Conservation (phyloP, 1,140 invertebrate genomes). For the Anoplolepis gracilipes region DNA sequence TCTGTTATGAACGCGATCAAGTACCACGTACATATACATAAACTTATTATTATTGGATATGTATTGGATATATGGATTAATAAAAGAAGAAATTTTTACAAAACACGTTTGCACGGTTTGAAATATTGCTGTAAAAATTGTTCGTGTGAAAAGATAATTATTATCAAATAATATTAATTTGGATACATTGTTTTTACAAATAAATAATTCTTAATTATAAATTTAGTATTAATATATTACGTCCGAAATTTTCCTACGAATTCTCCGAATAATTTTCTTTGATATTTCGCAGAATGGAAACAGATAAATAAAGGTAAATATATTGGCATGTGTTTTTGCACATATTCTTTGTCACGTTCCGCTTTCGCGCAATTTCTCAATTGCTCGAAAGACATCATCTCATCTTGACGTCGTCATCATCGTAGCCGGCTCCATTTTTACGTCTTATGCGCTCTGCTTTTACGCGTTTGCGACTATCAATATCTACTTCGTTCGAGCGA, state of each 20-base stretch:
- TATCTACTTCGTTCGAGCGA: slow-evolving; percentile 41
- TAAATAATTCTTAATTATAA: slow-evolving; percentile 10
- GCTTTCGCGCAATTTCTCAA: slow-evolving; percentile 60
- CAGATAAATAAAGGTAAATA: background rate
- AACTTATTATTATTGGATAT: background rate
- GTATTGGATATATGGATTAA: background rate
- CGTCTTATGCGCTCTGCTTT: slow-evolving; percentile 46
- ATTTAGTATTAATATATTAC: background rate
- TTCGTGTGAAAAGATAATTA: background rate
- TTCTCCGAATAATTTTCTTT: background rate
- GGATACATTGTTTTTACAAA: background rate
- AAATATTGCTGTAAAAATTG: background rate
- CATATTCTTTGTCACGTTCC: slow-evolving; percentile 27
- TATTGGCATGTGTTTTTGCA: slow-evolving; percentile 14
- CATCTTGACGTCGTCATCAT: slow-evolving; percentile 46
- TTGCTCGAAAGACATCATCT: slow-evolving; percentile 18
- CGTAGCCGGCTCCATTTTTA: slow-evolving; percentile 49
- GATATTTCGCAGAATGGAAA: background rate
- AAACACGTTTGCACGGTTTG: background rate
- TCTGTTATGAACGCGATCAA: background rate
- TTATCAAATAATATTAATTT: background rate
- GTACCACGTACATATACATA: background rate
- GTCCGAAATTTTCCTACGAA: background rate
- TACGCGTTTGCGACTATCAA: slow-evolving; percentile 29
- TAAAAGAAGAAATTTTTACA: background rate